Conservation (phyloP, 2,113 vertebrate species). For the Tonatia bakeri region DNA sequence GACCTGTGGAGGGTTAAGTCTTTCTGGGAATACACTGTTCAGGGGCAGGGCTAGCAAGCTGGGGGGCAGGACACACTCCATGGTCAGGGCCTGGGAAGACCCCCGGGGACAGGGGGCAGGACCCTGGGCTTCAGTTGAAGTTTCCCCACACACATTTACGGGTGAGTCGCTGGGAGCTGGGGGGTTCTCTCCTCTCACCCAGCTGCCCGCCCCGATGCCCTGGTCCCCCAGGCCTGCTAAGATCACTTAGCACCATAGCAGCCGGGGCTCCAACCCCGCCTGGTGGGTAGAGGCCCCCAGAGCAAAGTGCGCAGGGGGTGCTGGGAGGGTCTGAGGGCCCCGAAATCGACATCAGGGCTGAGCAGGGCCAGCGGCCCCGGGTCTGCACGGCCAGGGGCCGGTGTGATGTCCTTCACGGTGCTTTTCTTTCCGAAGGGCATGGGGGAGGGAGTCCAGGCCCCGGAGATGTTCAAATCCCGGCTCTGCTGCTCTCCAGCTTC, state of each 20-base stretch:
- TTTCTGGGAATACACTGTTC: not conserved
- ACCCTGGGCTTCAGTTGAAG: not conserved
- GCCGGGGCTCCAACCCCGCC: not conserved
- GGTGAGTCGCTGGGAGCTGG: not conserved
- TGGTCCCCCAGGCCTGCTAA: not conserved
- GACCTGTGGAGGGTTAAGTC: not conserved
- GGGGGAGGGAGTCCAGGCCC: not conserved
- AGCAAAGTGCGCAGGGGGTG: fast-evolving
- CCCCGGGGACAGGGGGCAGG: too few species aligned
- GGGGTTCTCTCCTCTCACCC: not conserved
- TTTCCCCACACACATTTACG: not conserved
- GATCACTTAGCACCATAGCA: not conserved
- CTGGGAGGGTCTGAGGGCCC: too few species aligned
- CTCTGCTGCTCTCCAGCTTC: not conserved
- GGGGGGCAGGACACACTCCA: not conserved
- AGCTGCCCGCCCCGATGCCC: fast-evolving
- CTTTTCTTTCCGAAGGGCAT: not conserved
- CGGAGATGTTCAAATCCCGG: not conserved
- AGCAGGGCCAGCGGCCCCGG: not conserved
- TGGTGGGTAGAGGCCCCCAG: not conserved
- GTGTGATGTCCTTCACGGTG: not conserved
- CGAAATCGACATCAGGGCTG: not conserved
- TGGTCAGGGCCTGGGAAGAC: not conserved
- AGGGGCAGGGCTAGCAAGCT: fast-evolving
- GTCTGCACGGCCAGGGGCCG: not conserved